Evolutionary conservation across 1,140 invertebrate genomes (phyloP).

Genomic region (Bombus fervidus): DNA sequence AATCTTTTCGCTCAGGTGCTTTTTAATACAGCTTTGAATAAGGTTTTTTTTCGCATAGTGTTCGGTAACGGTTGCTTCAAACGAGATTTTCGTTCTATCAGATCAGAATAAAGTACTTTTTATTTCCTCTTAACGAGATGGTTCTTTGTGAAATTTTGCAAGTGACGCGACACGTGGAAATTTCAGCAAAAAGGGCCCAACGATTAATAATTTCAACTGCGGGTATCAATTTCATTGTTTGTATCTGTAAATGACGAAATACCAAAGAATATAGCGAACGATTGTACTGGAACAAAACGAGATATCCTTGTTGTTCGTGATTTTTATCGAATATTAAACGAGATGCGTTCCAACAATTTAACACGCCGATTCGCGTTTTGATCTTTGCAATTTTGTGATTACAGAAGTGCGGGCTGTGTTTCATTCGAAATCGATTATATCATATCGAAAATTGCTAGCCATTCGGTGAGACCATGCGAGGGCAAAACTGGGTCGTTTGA

Average conservation of each 20-base stretch:
- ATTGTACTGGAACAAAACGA: background rate
- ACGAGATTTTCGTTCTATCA: background rate
- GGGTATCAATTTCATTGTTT: too few relatives aligned
- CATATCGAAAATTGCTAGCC: background rate
- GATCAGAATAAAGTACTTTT: too few relatives aligned
- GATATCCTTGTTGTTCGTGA: background rate
- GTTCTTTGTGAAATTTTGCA: too few relatives aligned
- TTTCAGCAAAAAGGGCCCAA: too few relatives aligned
- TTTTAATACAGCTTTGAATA: background rate
- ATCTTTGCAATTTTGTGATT: constrained; percentile 15
- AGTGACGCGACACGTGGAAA: too few relatives aligned
- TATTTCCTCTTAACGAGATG: too few relatives aligned
- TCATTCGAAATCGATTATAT: constrained; percentile 3
- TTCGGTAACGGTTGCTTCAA: background rate
- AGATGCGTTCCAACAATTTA: background rate
- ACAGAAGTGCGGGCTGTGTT: background rate
- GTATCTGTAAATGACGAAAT: too few relatives aligned
- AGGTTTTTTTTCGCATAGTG: background rate
- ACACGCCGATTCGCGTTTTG: background rate
- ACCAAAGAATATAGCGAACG: background rate
- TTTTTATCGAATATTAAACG: background rate
- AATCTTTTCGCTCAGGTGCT: too few relatives aligned
- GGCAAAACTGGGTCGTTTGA: constrained; percentile 21
- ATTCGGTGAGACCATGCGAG: background rate
- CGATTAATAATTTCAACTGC: too few relatives aligned